phyloP scores from a whole-genome alignment of 2,888 invertebrate genomes.

The Parelbella ahira region DNA sequence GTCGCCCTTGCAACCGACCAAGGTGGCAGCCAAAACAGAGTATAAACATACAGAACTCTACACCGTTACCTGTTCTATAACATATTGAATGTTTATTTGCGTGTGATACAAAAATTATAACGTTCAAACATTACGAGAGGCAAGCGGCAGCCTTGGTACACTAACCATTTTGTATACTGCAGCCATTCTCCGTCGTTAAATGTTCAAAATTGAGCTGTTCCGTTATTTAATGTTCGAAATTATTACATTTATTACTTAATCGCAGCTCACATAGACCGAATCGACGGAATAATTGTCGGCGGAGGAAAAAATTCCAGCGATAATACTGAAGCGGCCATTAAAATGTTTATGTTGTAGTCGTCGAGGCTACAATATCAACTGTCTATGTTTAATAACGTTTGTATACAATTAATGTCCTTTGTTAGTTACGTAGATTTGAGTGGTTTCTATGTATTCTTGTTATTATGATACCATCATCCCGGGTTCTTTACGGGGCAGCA shows the following conservation, averaged over 20 bases:
- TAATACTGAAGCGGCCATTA: constrained; percentile 26
- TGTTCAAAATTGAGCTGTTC: constrained; percentile 55
- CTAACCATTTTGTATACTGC: constrained; percentile 17
- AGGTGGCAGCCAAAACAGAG: too few species aligned
- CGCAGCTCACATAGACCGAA: constrained; percentile 49
- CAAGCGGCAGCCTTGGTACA: constrained; percentile 11
- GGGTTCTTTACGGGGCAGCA: too few species aligned
- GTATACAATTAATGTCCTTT: too few species aligned
- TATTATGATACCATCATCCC: too few species aligned
- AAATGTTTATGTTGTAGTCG: constrained; percentile 19
- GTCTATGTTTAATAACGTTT: constrained; percentile 5
- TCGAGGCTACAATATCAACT: neutral
- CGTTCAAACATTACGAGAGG: constrained; percentile 16
- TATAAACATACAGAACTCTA: too few species aligned
- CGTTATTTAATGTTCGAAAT: constrained; percentile 54
- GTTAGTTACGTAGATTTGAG: too few species aligned
- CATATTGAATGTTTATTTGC: constrained; percentile 14
- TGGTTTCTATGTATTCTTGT: neutral
- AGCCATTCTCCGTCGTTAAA: constrained; percentile 35
- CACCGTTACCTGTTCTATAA: too few species aligned
- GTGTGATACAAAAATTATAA: constrained; percentile 5
- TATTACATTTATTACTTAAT: constrained; percentile 71
- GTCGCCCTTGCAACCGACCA: too few species aligned
- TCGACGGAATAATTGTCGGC: constrained; percentile 34
- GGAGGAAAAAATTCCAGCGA: constrained; percentile 28